A percentile compares a stretch with the other conserved stretches of the same genome.
Evolutionary conservation across 2,888 invertebrate species (phyloP).

Genomic region (Hetaerina titia): DNA sequence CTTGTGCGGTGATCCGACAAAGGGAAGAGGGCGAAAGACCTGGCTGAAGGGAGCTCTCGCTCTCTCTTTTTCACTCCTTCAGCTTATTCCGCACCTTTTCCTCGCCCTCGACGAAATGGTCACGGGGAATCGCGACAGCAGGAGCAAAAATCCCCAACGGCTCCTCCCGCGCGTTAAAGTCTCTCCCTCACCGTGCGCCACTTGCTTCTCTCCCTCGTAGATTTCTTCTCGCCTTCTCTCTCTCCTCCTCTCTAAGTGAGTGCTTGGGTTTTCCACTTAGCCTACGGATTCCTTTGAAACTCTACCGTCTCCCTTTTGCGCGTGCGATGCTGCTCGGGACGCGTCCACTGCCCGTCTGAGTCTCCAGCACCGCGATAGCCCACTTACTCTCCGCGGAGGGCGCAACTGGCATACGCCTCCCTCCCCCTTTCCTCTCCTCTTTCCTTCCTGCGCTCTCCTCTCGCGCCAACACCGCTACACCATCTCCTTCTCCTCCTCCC

Average conservation of each 20-base stretch:
- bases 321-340: conserved; percentile 40
- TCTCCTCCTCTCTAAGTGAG: background rate
- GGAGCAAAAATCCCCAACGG: background rate
- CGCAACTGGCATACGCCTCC: background rate
- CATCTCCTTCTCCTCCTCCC: background rate
- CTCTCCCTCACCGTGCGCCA: background rate
- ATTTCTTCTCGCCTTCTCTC: background rate
- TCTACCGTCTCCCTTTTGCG: background rate
- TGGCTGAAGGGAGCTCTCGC: background rate
- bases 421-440: background rate
- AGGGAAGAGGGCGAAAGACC: background rate
- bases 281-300: background rate
- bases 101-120: background rate
- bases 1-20: background rate
- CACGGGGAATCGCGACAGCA: background rate
- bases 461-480: conserved; percentile 7
- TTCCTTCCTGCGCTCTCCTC: background rate
- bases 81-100: background rate
- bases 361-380: conserved; percentile 56
- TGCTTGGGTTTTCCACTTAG: background rate
- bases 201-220: background rate
- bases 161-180: conserved; percentile 33
- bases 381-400: conserved; percentile 58
- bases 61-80: background rate
- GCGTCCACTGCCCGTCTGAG: conserved; percentile 57